These are phyloP conservation scores for Astyanax mexicanus DNA, from an alignment of 2,797 vertebrate species.

Conservation along the genomic window DNA sequence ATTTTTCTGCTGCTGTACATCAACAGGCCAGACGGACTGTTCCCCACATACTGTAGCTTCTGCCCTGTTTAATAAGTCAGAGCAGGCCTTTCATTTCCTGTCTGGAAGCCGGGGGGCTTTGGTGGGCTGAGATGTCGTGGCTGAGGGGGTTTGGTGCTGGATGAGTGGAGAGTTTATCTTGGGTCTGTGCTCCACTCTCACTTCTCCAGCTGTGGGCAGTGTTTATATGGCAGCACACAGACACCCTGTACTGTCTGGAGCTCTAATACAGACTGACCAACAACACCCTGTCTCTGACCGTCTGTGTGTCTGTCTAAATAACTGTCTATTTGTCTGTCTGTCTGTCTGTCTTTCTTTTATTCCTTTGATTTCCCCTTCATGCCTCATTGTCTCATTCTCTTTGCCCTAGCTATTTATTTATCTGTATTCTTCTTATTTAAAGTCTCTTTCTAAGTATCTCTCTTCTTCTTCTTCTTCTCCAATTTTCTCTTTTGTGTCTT, in stretches of 20 bases:
- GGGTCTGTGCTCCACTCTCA: constrained; percentile 3
- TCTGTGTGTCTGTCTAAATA: background rate
- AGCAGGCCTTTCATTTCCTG: constrained; percentile 47
- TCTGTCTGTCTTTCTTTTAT: background rate
- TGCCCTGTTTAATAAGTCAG: constrained; percentile 38
- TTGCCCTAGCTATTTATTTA: too few species aligned
- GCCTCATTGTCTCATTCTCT: too few species aligned
- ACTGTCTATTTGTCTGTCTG: too few species aligned
- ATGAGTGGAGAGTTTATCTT: background rate
- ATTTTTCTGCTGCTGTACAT: constrained; percentile 8
- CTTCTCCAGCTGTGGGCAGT: background rate
- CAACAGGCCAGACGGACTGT: constrained; percentile 23
- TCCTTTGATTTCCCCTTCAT: too few species aligned
- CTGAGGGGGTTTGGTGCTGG: constrained; percentile 1
- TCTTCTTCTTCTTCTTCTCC: background rate
- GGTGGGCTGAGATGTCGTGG: constrained; percentile 7
- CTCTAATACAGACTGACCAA: background rate
- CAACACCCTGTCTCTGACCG: background rate
- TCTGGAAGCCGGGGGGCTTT: constrained; percentile 31
- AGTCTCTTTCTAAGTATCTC: background rate
- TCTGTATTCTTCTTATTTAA: too few species aligned
- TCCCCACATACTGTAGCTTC: constrained; percentile 22
- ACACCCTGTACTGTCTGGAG: background rate
- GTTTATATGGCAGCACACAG: background rate
- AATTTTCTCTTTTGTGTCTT: too few species aligned